Percentiles rank a stretch among this genome's conserved stretches.
phyloP scores from a whole-genome alignment of 1,140 invertebrate species.

The Rhizoglyphus robini region DNA sequence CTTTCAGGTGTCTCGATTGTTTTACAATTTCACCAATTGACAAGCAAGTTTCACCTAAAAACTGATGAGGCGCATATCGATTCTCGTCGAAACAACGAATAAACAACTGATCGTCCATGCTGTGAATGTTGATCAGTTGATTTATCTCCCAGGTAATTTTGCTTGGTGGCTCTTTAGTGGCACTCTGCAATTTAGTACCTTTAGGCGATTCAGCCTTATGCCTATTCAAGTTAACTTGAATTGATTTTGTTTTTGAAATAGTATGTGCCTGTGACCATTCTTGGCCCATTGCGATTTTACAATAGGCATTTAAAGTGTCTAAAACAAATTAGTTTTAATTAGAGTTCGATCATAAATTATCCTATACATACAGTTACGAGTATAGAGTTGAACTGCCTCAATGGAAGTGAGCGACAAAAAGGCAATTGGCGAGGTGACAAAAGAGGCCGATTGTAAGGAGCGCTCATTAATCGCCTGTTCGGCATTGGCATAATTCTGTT shows the following conservation, averaged over 20 bases:
- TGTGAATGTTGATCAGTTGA: background rate
- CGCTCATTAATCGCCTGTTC: too few relatives aligned
- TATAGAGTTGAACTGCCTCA: slow-evolving; percentile 5
- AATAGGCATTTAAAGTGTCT: slow-evolving; percentile 20
- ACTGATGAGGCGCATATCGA: slow-evolving; percentile 9
- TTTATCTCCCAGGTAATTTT: slow-evolving; percentile 1
- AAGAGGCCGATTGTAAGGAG: too few relatives aligned
- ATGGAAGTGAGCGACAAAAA: slow-evolving; percentile 1
- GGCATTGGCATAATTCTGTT: too few relatives aligned
- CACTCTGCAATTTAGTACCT: too few relatives aligned
- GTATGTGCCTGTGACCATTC: too few relatives aligned
- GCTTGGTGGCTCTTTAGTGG: background rate
- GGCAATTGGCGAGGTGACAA: background rate
- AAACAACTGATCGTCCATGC: background rate
- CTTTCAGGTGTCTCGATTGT: background rate
- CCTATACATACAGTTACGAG: slow-evolving; percentile 10
- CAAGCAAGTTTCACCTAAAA: background rate
- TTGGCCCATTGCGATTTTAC: slow-evolving; percentile 13
- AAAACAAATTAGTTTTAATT: background rate
- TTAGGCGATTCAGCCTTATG: background rate
- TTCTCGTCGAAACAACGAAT: slow-evolving; percentile 7
- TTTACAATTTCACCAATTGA: background rate
- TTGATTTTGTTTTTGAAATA: background rate
- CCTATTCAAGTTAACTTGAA: background rate
- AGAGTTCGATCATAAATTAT: background rate